Percentiles rank a stretch among this genome's conserved stretches.
Conservation (phyloP, 2,113 vertebrate genomes). For the Elanoides forficatus region DNA sequence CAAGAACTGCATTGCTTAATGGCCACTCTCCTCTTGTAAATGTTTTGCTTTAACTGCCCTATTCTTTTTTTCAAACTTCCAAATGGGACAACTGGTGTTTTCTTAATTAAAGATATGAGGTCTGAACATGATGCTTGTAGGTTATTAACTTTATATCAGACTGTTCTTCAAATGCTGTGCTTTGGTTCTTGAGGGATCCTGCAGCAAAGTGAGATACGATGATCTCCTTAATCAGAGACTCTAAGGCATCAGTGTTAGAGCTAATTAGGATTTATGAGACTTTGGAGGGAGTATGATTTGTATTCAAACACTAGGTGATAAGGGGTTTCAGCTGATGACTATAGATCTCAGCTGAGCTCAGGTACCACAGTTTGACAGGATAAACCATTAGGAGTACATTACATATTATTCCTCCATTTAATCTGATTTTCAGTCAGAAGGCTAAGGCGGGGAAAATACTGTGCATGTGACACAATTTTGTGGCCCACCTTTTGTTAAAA, state of each 20-base stretch:
- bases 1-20: not conserved
- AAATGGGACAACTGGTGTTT: not conserved
- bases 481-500: not conserved
- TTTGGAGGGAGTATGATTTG: not conserved
- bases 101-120: not conserved
- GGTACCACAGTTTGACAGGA: not conserved
- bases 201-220: not conserved
- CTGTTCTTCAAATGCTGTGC: not conserved
- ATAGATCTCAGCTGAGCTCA: not conserved
- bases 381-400: not conserved
- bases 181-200: not conserved
- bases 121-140: not conserved
- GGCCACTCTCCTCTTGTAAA: not conserved
- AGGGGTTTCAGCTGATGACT: not conserved
- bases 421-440: not conserved
- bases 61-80: not conserved
- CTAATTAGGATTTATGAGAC: constrained; percentile 35
- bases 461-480: not conserved
- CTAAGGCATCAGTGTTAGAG: not conserved
- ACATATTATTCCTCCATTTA: not conserved
- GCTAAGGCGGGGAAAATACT: not conserved
- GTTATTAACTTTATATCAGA: not conserved
- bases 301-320: not conserved
- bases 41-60: not conserved
- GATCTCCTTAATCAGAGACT: not conserved